phyloP scores from a whole-genome alignment of 2,797 vertebrate genomes.

The Gila robusta region DNA sequence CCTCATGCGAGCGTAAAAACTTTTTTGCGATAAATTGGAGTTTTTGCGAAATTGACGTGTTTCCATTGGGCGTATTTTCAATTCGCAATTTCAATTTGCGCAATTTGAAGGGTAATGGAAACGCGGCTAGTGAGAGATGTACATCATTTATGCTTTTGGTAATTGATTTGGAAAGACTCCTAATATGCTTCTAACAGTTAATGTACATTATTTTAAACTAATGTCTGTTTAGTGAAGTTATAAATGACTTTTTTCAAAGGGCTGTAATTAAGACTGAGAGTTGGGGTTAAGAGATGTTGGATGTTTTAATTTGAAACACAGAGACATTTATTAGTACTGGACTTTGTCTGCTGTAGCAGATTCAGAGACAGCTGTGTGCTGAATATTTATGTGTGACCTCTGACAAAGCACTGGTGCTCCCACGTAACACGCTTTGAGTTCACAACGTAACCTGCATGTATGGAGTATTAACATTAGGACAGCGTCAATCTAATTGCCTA shows the following conservation, averaged over 20 bases:
- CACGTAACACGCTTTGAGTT: not conserved
- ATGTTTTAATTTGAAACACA: not conserved
- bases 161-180: not conserved
- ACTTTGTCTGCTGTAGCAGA: conserved; percentile 18
- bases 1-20: too few relatives aligned
- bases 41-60: too few relatives aligned
- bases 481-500: not conserved
- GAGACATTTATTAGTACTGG: conserved; percentile 10
- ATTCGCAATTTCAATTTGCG: too few relatives aligned
- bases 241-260: not conserved
- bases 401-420: conserved; percentile 14
- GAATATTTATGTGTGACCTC: conserved; percentile 13
- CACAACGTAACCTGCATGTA: not conserved
- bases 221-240: not conserved
- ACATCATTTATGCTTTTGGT: not conserved
- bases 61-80: too few relatives aligned
- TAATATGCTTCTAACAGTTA: not conserved
- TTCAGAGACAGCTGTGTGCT: not conserved
- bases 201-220: not conserved
- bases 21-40: too few relatives aligned
- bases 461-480: not conserved
- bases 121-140: not conserved
- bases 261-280: not conserved
- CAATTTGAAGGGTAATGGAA: too few relatives aligned
- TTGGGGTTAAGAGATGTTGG: not conserved